Conservation (phyloP, 2,797 vertebrate genomes). For the Dendrocincla fuliginosa region DNA sequence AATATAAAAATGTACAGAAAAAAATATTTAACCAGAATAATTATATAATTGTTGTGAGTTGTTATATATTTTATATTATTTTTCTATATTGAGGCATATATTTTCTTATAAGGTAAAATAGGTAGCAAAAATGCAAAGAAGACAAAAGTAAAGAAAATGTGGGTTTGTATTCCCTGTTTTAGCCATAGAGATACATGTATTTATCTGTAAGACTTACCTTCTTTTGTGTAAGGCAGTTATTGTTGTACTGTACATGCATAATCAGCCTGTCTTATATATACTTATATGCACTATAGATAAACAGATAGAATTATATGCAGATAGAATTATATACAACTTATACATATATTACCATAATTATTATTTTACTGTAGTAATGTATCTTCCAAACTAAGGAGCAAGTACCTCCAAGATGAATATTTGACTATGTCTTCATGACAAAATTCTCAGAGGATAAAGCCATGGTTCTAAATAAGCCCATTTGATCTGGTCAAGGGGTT, state of each 20-base stretch:
- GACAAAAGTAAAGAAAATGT: rapidly evolving
- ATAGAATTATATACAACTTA: background rate
- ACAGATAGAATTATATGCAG: background rate
- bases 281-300: background rate
- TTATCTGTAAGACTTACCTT: background rate
- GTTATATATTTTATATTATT: background rate
- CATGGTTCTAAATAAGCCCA: background rate
- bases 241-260: background rate
- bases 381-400: background rate
- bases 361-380: background rate
- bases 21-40: background rate
- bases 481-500: background rate
- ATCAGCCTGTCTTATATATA: background rate
- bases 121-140: rapidly evolving
- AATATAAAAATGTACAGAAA: background rate
- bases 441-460: background rate
- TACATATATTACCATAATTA: background rate
- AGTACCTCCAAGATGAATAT: background rate
- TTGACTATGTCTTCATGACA: background rate
- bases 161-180: background rate
- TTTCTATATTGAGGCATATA: background rate
- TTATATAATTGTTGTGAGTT: background rate
- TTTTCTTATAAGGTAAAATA: background rate
- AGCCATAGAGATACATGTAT: background rate
- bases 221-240: background rate